Evolutionary conservation across 2,113 vertebrate species (phyloP).

Genomic region (Azemiops feae): DNA sequence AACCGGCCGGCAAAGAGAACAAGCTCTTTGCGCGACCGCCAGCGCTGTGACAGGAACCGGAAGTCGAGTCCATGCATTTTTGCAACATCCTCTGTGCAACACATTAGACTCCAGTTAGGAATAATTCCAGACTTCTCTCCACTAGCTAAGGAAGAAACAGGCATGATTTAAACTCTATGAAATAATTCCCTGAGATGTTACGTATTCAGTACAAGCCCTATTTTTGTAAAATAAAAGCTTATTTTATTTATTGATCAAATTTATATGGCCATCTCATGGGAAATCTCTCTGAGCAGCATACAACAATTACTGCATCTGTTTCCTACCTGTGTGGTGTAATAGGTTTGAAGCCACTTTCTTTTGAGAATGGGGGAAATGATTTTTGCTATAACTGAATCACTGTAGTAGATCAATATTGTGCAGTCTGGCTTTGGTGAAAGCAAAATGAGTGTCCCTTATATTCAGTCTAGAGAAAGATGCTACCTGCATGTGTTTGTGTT

Average conservation of each 20-base stretch:
- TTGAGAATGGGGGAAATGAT: background rate
- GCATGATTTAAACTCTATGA: background rate
- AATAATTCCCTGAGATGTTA: background rate
- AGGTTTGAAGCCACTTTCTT: background rate
- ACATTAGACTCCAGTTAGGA: background rate
- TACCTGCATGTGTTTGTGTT: background rate
- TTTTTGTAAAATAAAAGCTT: background rate
- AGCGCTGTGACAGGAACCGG: too few species aligned
- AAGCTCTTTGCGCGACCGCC: too few species aligned
- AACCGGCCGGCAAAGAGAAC: too few species aligned
- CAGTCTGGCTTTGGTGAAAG: background rate
- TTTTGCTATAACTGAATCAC: background rate
- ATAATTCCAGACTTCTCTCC: background rate
- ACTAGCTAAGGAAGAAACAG: background rate
- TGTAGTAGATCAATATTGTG: background rate
- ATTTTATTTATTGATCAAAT: background rate
- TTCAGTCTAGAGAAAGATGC: background rate
- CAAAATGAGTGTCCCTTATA: background rate
- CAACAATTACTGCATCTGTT: background rate
- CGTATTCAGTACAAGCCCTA: background rate
- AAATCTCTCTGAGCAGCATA: background rate
- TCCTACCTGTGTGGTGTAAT: background rate
- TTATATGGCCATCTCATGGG: background rate
- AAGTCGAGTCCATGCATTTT: background rate
- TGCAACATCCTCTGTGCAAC: background rate